These are phyloP conservation scores for Carassius gibelio DNA, from an alignment of 2,113 vertebrate genomes.

Conservation along the genomic window DNA sequence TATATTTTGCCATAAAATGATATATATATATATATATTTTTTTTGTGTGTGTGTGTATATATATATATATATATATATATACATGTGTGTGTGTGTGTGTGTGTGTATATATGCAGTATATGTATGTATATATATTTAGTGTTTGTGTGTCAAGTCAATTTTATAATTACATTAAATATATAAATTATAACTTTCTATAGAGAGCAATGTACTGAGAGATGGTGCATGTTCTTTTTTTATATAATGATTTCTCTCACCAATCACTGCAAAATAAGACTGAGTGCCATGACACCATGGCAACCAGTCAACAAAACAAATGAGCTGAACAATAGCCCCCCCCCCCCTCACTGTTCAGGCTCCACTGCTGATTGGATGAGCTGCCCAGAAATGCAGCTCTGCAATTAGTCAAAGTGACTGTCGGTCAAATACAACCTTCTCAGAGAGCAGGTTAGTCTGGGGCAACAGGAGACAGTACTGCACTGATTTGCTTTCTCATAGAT, in stretches of 20 bases:
- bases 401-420: conserved; percentile 50
- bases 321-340: conserved; percentile 48
- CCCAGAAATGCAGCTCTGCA: conserved; percentile 20
- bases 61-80: too few relatives aligned
- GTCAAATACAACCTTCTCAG: conserved; percentile 48
- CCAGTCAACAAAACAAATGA: conserved; percentile 71
- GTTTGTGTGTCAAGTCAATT: too few relatives aligned
- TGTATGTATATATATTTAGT: too few relatives aligned
- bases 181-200: too few relatives aligned
- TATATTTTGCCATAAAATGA: too few relatives aligned
- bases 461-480: conserved; percentile 45
- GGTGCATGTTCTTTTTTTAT: too few relatives aligned
- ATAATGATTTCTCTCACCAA: not conserved
- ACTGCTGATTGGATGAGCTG: conserved; percentile 58
- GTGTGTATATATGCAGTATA: too few relatives aligned
- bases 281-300: conserved; percentile 62
- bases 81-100: too few relatives aligned
- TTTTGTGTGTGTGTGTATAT: too few relatives aligned
- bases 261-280: not conserved
- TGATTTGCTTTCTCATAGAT: conserved; percentile 56
- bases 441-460: conserved; percentile 48
- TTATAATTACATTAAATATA: too few relatives aligned
- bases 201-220: too few relatives aligned
- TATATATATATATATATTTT: too few relatives aligned
- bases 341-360: conserved; percentile 17